phyloP scores from a whole-genome alignment of 2,888 invertebrate genomes.

The Chaitophorus viminalis region DNA sequence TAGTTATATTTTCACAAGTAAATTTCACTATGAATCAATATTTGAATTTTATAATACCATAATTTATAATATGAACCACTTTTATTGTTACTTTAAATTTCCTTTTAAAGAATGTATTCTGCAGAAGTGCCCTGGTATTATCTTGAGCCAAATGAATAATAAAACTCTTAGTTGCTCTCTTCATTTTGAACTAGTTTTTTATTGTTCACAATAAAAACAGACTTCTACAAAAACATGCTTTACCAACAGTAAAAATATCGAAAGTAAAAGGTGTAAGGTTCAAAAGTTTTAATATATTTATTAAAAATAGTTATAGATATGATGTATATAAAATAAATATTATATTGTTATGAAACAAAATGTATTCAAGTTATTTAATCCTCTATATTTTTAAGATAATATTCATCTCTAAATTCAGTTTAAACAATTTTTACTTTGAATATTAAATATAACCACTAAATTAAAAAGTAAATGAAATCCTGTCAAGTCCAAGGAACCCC shows the following conservation, averaged over 20 bases:
- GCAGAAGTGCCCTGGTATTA: background rate
- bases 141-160: background rate
- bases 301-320: slow-evolving; percentile 21
- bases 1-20: slow-evolving; percentile 15
- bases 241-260: background rate
- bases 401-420: too few species aligned
- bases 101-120: background rate
- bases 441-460: too few species aligned
- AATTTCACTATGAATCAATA: background rate
- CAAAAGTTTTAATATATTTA: background rate
- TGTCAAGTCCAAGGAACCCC: too few species aligned
- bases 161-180: slow-evolving; percentile 2
- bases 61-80: background rate
- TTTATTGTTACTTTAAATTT: slow-evolving; percentile 3
- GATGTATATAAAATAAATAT: too few species aligned
- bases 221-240: slow-evolving; percentile 2
- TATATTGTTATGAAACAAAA: too few species aligned
- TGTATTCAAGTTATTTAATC: too few species aligned
- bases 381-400: too few species aligned
- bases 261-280: slow-evolving; percentile 6
- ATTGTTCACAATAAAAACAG: background rate
- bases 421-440: too few species aligned
- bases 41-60: background rate
- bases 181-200: slow-evolving; percentile 8
- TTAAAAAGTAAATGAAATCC: too few species aligned